Percentiles rank a stretch among this genome's conserved stretches.
Evolutionary conservation across 2,888 invertebrate genomes (phyloP).

Genomic region (Pinctada fucata): DNA sequence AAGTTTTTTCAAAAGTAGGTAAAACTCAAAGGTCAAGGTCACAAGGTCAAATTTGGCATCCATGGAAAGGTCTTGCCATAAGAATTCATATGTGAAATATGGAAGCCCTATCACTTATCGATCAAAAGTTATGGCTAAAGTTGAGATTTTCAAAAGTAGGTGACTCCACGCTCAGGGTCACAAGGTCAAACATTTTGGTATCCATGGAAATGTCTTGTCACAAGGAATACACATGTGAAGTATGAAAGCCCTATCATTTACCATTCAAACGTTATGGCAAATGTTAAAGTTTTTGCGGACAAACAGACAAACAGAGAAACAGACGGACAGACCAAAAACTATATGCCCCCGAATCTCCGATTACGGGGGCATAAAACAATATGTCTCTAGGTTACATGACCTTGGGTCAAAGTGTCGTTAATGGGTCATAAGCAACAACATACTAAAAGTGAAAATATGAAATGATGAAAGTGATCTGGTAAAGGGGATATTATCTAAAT

Average conservation of each 20-base stretch:
- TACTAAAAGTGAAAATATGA: no score
- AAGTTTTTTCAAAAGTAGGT: no score
- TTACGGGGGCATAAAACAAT: not conserved
- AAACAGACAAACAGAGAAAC: not conserved
- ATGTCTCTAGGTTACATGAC: no score
- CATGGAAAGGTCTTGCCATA: not conserved
- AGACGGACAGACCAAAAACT: not conserved
- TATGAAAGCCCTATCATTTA: not conserved
- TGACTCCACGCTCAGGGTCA: not conserved
- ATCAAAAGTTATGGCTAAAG: not conserved
- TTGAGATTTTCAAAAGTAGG: not conserved
- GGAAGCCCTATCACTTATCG: not conserved
- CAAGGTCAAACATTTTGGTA: not conserved
- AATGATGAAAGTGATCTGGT: no score
- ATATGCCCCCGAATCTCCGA: not conserved
- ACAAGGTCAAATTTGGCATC: not conserved
- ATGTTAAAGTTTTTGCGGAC: constrained; percentile 1
- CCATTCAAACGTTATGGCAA: not conserved
- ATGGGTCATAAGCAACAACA: no score
- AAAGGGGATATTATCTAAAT: no score
- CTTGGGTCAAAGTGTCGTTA: no score
- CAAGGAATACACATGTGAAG: not conserved
- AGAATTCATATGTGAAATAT: not conserved
- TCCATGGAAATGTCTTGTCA: not conserved
- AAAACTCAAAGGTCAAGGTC: no score